Base-by-base conservation (phyloP, 2,113 vertebrate genomes). In the Leiothrix lutea region DNA sequence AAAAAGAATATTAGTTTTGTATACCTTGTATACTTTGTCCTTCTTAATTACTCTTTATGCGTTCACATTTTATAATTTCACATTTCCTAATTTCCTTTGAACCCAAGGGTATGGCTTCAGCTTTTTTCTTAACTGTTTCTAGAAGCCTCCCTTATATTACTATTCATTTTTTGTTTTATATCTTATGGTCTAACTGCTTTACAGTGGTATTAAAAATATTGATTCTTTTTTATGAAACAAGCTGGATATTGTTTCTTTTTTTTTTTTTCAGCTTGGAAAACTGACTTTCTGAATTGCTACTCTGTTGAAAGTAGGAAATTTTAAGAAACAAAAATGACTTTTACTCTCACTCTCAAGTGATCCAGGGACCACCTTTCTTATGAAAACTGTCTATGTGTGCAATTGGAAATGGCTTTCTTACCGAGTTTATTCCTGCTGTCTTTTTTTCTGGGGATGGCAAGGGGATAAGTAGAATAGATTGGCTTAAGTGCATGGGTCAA, bases 371-470 rank as follows among this genome's bases (percentile, higher is more conserved):
- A 42, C 4, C 75, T 66, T 75, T 56, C 14, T 25, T 36, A 11
- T 11, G 1, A 35, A 80, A 91, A 40, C 2, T 0, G 2, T 80
- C 35, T 57, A n/a, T 21, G 26, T 7, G 51, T 14, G 24, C 2
- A 36, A 20, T 7, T 58, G 26, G 20, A 80, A 58, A 57, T 44
- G 2, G 3, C 40, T 8, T 42, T 65, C 25, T 61, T 58, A 40
- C 1, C 0, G 4, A 28, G 6, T 33, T 88, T 88, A 35, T 44
- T 80, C 15, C 5, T 62, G 8, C 18, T 53, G 35, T 31, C 21
- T 31, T 42, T 11, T 44, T 12, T 66, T 23, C 18, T 2, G 4
- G 13, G 18, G 3, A 17, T 5, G 2, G 7, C 25, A n/a, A 14
- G 5, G 8, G 3, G 3, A 36, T 66, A 51, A 47, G n/a, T 65